phyloP scores from a whole-genome alignment of 1,140 invertebrate genomes.

The Oryctes rhinoceros region DNA sequence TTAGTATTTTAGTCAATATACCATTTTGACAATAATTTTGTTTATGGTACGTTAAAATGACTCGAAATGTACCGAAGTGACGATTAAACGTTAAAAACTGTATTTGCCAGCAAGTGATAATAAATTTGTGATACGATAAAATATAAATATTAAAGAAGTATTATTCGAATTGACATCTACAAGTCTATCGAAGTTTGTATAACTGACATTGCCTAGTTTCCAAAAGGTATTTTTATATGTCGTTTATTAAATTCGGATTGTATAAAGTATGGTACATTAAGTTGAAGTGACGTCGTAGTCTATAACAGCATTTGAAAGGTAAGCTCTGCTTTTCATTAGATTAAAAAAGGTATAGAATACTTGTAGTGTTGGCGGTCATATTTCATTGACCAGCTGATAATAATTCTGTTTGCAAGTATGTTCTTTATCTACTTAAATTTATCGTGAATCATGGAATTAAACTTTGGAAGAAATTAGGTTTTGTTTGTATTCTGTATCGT shows the following conservation, averaged over 20 bases:
- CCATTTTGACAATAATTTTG: constrained; percentile 57
- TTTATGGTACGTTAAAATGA: constrained; percentile 50
- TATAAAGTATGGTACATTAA: not conserved
- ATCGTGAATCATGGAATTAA: not conserved
- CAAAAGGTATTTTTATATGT: constrained; percentile 18
- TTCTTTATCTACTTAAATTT: not conserved
- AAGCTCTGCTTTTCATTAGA: not conserved
- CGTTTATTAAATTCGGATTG: constrained; percentile 8
- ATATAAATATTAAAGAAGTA: not conserved
- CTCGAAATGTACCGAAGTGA: constrained; percentile 40
- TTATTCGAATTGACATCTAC: not conserved
- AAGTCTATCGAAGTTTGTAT: not conserved
- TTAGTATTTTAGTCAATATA: constrained; percentile 56
- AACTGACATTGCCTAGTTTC: constrained; percentile 1
- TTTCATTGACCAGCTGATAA: constrained; percentile 22
- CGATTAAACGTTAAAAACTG: not conserved
- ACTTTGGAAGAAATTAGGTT: constrained; percentile 21
- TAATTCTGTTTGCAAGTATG: not conserved
- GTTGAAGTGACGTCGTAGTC: not conserved
- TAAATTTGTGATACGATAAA: constrained; percentile 38
- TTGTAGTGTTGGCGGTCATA: not conserved
- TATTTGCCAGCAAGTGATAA: constrained; percentile 19
- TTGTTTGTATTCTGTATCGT: constrained; percentile 26
- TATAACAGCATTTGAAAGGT: not conserved
- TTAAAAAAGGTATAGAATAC: not conserved